Conservation (phyloP, 2,113 vertebrate species). For the Muntiacus muntjak region DNA sequence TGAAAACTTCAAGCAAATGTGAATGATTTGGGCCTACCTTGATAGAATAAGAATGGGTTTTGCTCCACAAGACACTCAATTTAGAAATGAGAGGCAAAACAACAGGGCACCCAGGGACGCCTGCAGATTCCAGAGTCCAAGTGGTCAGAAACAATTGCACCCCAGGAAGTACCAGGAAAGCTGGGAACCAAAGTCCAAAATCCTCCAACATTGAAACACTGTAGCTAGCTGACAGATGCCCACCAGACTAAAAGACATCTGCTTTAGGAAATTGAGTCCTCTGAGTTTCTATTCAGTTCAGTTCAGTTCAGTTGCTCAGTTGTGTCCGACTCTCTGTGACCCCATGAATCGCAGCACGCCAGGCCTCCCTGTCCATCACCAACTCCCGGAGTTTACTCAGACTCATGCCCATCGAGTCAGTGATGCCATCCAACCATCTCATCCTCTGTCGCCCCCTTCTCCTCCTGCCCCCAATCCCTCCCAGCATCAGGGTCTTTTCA, state of each 20-base stretch:
- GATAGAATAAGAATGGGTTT: background rate
- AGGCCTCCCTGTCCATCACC: background rate
- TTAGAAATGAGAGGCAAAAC: background rate
- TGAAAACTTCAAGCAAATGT: background rate
- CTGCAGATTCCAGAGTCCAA: background rate
- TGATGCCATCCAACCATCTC: background rate
- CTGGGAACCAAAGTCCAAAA: background rate
- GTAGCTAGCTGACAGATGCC: background rate
- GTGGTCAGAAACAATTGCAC: background rate
- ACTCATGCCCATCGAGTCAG: background rate
- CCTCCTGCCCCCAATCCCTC: background rate
- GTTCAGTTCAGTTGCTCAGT: background rate
- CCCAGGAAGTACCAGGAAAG: background rate
- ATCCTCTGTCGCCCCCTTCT: background rate
- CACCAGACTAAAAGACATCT: background rate
- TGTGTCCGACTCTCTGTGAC: background rate
- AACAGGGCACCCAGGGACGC: background rate
- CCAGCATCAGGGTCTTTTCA: background rate
- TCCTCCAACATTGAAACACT: background rate
- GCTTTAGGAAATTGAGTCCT: background rate
- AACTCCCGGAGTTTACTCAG: rapidly evolving
- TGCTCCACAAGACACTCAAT: background rate
- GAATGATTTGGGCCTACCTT: background rate
- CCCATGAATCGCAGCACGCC: background rate
- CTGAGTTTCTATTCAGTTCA: background rate